phyloP scores from a whole-genome alignment of 2,113 vertebrate genomes.

The Sinosuthora webbiana region DNA sequence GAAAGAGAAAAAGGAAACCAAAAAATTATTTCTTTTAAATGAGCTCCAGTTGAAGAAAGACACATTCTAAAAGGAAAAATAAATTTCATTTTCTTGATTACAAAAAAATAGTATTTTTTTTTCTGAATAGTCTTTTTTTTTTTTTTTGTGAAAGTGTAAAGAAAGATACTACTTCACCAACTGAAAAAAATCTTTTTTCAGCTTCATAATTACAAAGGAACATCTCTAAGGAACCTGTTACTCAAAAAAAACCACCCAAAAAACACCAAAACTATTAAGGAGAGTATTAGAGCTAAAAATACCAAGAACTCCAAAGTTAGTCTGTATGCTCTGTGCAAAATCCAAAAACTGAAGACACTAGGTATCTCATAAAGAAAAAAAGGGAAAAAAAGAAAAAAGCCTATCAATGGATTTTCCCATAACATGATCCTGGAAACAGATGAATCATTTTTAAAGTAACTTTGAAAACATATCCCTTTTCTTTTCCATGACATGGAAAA shows the following conservation, averaged over 20 bases:
- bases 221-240: background rate
- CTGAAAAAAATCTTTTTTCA: background rate
- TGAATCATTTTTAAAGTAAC: background rate
- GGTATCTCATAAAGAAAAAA: background rate
- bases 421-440: slow-evolving; percentile 14
- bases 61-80: background rate
- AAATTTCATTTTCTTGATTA: background rate
- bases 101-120: background rate
- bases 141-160: background rate
- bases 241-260: background rate
- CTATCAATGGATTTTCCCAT: slow-evolving; percentile 29
- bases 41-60: background rate
- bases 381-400: rapidly evolving
- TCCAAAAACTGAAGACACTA: background rate
- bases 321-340: background rate
- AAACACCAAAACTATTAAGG: background rate
- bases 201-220: background rate
- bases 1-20: background rate
- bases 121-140: background rate
- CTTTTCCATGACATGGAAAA: background rate
- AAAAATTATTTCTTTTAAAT: background rate
- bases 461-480: slow-evolving; percentile 9
- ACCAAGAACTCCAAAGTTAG: background rate
- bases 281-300: background rate
- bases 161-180: background rate